These are phyloP conservation scores for Cryptoblepharus egeriae DNA, from an alignment of 2,797 vertebrate genomes.

Conservation along the genomic window DNA sequence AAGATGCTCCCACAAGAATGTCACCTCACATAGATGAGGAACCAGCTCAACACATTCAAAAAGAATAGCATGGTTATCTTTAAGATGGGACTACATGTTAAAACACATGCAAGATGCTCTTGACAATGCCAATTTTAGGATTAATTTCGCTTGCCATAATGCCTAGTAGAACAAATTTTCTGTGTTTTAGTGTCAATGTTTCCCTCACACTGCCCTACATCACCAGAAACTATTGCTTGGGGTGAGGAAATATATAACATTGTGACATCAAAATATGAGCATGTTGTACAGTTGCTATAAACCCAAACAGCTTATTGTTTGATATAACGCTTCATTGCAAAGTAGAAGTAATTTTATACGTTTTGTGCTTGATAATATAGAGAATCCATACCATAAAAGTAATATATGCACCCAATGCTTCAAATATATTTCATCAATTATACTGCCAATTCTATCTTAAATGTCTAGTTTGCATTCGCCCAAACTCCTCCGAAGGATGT, in stretches of 20 bases:
- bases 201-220: not conserved
- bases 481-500: not conserved
- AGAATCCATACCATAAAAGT: not conserved
- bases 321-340: not conserved
- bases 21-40: too few relatives aligned
- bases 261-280: not conserved
- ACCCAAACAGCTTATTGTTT: not conserved
- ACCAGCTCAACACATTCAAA: not conserved
- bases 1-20: too few relatives aligned
- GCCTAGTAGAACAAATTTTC: not conserved
- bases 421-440: not conserved
- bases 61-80: not conserved
- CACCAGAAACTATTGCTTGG: not conserved
- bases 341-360: not conserved
- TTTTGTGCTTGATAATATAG: not conserved
- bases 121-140: too few relatives aligned
- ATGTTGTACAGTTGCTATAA: not conserved
- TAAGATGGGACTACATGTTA: too few relatives aligned
- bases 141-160: not conserved
- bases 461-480: not conserved
- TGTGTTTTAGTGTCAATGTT: not conserved
- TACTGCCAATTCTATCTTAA: not conserved
- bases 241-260: not conserved
- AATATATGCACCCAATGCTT: not conserved
- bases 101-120: not conserved